Base-by-base conservation (phyloP, 1,140 invertebrate species). In the Ooceraea biroi region DNA sequence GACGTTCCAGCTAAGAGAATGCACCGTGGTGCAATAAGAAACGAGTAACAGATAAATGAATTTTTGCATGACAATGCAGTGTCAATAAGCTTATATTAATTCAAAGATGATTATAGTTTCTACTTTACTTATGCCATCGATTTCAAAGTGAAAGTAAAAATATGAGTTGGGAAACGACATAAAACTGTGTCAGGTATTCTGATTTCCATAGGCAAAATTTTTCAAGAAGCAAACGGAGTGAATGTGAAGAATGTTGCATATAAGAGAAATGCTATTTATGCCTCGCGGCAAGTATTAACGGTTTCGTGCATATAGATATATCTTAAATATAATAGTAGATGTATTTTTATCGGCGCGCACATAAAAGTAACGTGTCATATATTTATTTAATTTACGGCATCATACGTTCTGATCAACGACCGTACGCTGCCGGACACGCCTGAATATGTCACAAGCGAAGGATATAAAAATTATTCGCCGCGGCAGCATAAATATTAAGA, bases 391-490 rank as follows among this genome's bases (percentile, higher is more conserved):
- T 63, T 63, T 76, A 76, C 58, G 27, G 36, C 60, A 76, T n/a
- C 25, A 14, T 76, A 61, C 17, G 14, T 22, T 76, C 12, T 63
- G 27, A 50, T 74, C 36, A 1, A 12, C 72, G 41, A 74, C 61
- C 57, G 58, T 63, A 63, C 27, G 19, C 0, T 27, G 11, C 5
- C n/a, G 41, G 52, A 41, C 19, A 22, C 27, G n/a, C 12, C 14
- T 41, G 52, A 48, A 61, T 58, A 71, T 10, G 30, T 68, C 50
- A 58, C 25, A 46, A 17, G 55, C 17, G n/a, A 22, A 44, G 30
- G 50, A 71, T 72, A 80, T 80, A 71, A 69, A 80, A 80, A 68
- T 80, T 72, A 58, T 17, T 68, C 22, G 27, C 36, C 74, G 30
- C 48, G 48, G 48, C 41, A 58, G 36, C 36, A 80, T 71, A 71